These are phyloP conservation scores for Tridacna gigas DNA, from an alignment of 2,888 invertebrate species.

Conservation along the genomic window DNA sequence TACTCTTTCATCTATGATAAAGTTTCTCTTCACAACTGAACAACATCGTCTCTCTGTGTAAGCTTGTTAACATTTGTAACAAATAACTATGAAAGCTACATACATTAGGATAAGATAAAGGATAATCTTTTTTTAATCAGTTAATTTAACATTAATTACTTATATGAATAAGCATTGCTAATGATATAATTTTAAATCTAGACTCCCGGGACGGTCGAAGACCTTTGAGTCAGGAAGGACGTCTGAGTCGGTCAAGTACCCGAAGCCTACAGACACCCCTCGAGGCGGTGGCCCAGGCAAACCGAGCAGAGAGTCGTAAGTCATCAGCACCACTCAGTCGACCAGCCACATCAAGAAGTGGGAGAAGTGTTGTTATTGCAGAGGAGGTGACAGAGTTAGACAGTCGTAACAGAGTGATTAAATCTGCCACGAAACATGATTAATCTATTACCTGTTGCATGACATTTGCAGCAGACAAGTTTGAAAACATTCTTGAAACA, in stretches of 20 bases:
- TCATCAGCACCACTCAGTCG: conserved; percentile 23
- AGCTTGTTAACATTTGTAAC: too few relatives aligned
- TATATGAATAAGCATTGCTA: too few relatives aligned
- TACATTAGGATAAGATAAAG: too few relatives aligned
- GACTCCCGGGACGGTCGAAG: conserved; percentile 66
- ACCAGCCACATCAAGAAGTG: conserved; percentile 48
- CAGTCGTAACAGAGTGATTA: not conserved
- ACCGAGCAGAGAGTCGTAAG: conserved; percentile 45
- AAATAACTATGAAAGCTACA: too few relatives aligned
- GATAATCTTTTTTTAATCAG: too few relatives aligned
- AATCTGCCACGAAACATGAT: conserved; percentile 17
- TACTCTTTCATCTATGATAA: too few relatives aligned
- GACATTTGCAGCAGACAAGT: not conserved
- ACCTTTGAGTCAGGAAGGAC: conserved; percentile 59
- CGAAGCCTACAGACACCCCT: conserved; percentile 45
- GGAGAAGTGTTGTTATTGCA: conserved; percentile 48
- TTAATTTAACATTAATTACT: too few relatives aligned
- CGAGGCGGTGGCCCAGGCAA: conserved; percentile 54
- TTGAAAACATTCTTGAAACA: not conserved
- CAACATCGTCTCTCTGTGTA: too few relatives aligned
- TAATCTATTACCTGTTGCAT: not conserved
- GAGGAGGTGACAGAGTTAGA: conserved; percentile 51
- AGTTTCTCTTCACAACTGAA: too few relatives aligned
- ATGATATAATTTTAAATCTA: conserved; percentile 20
- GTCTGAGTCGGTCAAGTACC: conserved; percentile 52